These are phyloP conservation scores for Venustoraphidia nigricollis DNA, from an alignment of 2,888 invertebrate genomes.

Conservation along the genomic window DNA sequence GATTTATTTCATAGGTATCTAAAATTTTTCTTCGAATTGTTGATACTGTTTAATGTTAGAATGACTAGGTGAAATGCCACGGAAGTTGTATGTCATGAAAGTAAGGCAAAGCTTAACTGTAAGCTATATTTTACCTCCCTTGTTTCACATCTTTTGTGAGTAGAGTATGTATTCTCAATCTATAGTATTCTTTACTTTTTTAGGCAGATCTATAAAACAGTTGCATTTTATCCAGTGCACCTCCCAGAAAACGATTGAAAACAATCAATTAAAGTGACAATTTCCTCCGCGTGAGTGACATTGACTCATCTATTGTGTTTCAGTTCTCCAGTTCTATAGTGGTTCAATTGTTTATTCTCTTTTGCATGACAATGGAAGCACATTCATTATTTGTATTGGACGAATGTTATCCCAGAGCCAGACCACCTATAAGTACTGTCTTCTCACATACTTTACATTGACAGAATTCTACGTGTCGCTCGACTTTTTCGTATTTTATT, in stretches of 20 bases:
- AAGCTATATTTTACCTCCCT: too few relatives aligned
- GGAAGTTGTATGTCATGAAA: too few relatives aligned
- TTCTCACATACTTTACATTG: slow-evolving; percentile 3
- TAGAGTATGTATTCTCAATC: too few relatives aligned
- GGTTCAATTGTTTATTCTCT: not conserved
- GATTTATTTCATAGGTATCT: too few relatives aligned
- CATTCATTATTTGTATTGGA: not conserved
- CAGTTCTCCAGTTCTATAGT: not conserved
- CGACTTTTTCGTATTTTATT: not conserved
- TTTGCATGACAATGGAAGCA: not conserved
- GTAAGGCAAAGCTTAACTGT: too few relatives aligned
- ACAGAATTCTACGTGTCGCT: slow-evolving; percentile 1
- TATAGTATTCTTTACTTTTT: too few relatives aligned
- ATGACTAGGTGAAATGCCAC: too few relatives aligned
- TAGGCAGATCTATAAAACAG: too few relatives aligned
- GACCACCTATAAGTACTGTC: slow-evolving; percentile 2
- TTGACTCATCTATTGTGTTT: slow-evolving; percentile 4
- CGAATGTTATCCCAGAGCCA: not conserved
- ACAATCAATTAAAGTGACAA: not conserved
- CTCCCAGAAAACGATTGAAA: not conserved
- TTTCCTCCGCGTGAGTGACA: slow-evolving; percentile 1
- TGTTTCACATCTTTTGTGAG: too few relatives aligned
- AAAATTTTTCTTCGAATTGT: too few relatives aligned
- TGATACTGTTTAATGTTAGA: too few relatives aligned
- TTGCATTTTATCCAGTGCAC: too few relatives aligned